Percentiles rank a stretch among this genome's conserved stretches.
Evolutionary conservation across 2,113 vertebrate species (phyloP).

Genomic region (Varanus salvator): DNA sequence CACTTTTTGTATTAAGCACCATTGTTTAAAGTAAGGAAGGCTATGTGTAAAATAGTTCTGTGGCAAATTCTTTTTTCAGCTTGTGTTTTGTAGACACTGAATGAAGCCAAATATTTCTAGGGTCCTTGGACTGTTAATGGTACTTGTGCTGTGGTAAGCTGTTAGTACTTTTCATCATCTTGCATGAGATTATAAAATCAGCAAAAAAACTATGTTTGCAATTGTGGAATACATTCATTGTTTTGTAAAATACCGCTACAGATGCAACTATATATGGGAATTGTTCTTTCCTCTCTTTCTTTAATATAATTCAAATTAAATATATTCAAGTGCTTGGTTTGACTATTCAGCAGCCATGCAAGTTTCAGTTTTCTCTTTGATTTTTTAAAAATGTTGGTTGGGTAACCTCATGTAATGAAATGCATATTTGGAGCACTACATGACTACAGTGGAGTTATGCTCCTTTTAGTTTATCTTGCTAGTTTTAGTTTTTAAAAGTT

Average conservation of each 20-base stretch:
- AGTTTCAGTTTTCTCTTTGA: constrained; percentile 1
- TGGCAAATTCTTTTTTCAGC: neutral
- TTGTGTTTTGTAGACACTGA: neutral
- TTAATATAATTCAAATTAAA: neutral
- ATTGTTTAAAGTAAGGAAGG: constrained; percentile 13
- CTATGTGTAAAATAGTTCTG: constrained; percentile 16
- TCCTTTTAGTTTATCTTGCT: neutral
- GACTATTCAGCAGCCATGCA: neutral
- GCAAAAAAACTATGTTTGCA: neutral
- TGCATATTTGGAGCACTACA: neutral
- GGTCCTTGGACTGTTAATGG: neutral
- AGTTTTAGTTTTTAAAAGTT: constrained; percentile 21
- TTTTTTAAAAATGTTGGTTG: neutral
- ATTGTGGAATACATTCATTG: neutral
- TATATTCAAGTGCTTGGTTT: rapidly evolving
- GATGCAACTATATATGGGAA: neutral
- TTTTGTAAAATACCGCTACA: constrained; percentile 10
- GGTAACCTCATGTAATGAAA: neutral
- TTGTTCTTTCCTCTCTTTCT: neutral
- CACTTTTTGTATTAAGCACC: constrained; percentile 4
- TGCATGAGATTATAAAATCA: neutral
- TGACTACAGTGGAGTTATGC: neutral
- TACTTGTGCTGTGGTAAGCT: neutral
- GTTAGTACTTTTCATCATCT: neutral
- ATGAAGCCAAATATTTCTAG: neutral